A percentile compares a stretch with the other conserved stretches of the same genome.
phyloP scores from a whole-genome alignment of 2,888 invertebrate genomes.

The Myathropa florea region DNA sequence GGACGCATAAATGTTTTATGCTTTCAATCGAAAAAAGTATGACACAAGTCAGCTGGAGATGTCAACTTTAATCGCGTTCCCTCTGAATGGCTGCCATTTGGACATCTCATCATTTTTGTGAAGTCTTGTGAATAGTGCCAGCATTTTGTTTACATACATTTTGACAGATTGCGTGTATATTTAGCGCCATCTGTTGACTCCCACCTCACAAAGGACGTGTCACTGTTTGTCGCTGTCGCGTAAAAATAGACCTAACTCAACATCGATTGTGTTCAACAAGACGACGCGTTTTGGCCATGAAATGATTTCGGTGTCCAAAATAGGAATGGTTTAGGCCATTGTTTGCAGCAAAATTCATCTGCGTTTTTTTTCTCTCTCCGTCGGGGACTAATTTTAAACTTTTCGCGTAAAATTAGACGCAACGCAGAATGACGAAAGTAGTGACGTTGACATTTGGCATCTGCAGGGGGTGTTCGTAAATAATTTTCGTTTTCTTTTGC shows the following conservation, averaged over 20 bases:
- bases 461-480: neutral
- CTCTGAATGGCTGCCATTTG: neutral
- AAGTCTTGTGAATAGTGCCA: neutral
- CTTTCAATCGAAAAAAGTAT: neutral
- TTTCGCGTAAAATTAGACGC: neutral
- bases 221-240: neutral
- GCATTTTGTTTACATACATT: neutral
- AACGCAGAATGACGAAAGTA: neutral
- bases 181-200: neutral
- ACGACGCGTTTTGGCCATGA: neutral
- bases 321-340: neutral
- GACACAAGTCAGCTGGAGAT: neutral
- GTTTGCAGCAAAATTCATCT: neutral
- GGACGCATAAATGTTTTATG: neutral
- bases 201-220: neutral
- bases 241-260: neutral
- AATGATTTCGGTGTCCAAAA: neutral
- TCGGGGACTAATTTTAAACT: neutral
- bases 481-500: neutral
- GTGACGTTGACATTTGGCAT: neutral
- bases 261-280: too few relatives aligned
- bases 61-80: neutral
- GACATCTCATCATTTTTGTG: neutral
- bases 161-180: neutral
- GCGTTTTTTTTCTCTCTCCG: neutral